A percentile compares a stretch with the other conserved stretches of the same genome.
phyloP scores from a whole-genome alignment of 2,113 vertebrate genomes.

The Pardalotus punctatus region DNA sequence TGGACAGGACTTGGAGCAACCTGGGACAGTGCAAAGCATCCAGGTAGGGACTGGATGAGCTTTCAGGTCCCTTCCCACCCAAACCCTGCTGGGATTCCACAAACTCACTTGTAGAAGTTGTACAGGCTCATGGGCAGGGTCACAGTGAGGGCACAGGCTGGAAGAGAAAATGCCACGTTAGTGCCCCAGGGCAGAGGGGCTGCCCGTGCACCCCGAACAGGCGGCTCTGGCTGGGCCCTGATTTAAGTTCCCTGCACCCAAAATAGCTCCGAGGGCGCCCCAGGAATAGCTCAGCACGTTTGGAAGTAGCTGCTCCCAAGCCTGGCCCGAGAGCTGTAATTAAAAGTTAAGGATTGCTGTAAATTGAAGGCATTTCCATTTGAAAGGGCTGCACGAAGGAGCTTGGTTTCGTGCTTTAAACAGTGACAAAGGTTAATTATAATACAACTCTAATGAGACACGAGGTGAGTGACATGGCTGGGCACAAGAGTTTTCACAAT shows the following conservation, averaged over 20 bases:
- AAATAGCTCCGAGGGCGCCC: background rate
- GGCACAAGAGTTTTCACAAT: background rate
- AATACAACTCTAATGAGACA: background rate
- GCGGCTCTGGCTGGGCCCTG: background rate
- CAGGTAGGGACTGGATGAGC: background rate
- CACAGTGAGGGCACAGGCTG: constrained; percentile 90
- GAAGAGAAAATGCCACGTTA: constrained; percentile 16
- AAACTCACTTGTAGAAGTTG: constrained; percentile 90
- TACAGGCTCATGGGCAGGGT: constrained; percentile 96
- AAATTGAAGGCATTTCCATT: background rate
- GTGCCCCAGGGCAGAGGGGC: background rate
- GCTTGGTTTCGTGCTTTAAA: background rate
- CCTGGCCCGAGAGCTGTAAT: background rate
- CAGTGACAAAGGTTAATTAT: background rate
- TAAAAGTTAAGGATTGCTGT: background rate
- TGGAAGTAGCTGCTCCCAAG: background rate
- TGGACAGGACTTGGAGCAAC: accelerated
- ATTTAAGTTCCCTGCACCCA: background rate
- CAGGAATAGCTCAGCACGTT: background rate
- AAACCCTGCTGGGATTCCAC: background rate
- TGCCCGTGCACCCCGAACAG: background rate
- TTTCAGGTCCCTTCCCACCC: background rate
- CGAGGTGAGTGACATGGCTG: accelerated
- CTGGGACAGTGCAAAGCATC: background rate
- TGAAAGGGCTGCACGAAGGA: background rate